phyloP scores from a whole-genome alignment of 2,797 vertebrate species.

The Enteromius paludinosus region DNA sequence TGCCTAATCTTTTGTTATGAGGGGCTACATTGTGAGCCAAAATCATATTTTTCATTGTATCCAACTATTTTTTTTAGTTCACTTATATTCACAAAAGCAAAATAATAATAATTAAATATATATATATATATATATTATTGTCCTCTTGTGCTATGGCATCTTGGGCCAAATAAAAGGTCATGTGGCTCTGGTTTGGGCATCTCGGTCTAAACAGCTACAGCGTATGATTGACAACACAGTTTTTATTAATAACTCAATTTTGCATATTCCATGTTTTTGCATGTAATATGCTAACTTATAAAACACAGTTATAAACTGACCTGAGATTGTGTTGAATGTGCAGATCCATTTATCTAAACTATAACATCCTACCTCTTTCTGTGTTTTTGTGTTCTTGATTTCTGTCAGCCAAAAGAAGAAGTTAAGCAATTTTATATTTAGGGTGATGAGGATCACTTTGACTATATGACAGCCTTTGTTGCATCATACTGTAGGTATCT shows the following conservation, averaged over 20 bases:
- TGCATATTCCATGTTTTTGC: background rate
- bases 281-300: background rate
- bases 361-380: background rate
- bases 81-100: background rate
- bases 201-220: background rate
- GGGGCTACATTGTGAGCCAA: background rate
- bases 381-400: slow-evolving; percentile 7
- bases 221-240: background rate
- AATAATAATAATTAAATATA: background rate
- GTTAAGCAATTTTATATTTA: background rate
- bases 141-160: background rate
- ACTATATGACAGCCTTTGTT: background rate
- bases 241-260: background rate
- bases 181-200: background rate
- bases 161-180: background rate
- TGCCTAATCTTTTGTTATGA: background rate
- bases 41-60: background rate
- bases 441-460: background rate
- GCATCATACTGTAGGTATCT: slow-evolving; percentile 19
- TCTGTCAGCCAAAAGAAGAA: background rate
- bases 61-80: background rate
- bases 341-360: background rate
- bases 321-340: background rate
- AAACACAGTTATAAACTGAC: background rate
- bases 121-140: background rate